Conservation (phyloP, 2,113 vertebrate genomes). For the Psittacus erithacus region DNA sequence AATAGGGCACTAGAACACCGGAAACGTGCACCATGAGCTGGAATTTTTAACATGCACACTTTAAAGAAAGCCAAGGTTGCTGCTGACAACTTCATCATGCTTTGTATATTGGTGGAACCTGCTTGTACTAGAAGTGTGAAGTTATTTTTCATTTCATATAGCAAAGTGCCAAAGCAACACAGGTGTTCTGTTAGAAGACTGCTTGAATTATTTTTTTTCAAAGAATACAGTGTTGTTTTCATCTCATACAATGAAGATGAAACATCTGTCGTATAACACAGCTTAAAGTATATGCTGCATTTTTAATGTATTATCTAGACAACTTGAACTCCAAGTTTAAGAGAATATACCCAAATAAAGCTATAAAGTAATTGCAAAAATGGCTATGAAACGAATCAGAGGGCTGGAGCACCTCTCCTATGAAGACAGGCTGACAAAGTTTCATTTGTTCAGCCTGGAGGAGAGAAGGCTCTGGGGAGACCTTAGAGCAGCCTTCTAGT, state of each 20-base stretch:
- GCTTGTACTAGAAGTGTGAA: not conserved
- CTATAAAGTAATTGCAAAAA: not conserved
- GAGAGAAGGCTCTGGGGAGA: not conserved
- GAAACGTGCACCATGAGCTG: not conserved
- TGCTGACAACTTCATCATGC: not conserved
- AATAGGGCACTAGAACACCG: not conserved
- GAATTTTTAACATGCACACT: not conserved
- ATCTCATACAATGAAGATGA: not conserved
- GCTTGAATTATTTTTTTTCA: not conserved
- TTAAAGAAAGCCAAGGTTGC: constrained; percentile 2
- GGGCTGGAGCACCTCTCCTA: not conserved
- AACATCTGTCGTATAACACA: not conserved
- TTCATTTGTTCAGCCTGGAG: not conserved
- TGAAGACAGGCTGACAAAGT: not conserved
- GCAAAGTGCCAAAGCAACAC: constrained; percentile 40
- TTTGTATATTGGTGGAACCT: constrained; percentile 21
- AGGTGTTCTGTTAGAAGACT: constrained; percentile 36
- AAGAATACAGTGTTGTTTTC: not conserved
- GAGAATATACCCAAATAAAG: not conserved
- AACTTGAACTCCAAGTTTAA: not conserved
- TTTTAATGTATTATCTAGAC: not conserved
- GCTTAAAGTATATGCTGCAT: not conserved
- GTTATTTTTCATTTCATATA: constrained; percentile 39
- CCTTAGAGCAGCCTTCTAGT: not conserved
- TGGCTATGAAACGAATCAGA: not conserved